Base-by-base conservation (phyloP, 2,113 vertebrate genomes). In the Oriolus oriolus region DNA sequence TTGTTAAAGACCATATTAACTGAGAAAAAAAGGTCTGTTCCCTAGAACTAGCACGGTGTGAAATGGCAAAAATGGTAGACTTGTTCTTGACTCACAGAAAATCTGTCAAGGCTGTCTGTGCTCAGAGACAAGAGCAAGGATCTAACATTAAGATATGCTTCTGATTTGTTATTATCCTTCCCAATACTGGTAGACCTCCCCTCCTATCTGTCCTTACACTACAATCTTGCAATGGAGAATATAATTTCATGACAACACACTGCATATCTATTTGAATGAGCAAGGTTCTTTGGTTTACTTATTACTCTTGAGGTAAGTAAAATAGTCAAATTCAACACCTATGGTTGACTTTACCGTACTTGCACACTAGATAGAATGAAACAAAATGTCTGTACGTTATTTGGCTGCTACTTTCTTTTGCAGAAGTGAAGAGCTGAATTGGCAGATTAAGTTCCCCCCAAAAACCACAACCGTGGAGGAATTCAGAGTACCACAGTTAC, bases 401-500 rank as follows among this genome's bases (percentile, higher is more conserved):
- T 8, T 24, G 11, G 15, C n/a, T 53, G 39, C 13, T 39, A 28
- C 11, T 82, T 70, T 45, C 16, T 8, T 80, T 28, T 41, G 13
- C 11, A 53, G 45, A 89, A 84, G 11, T 26, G 10, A 28, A 61
- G 13, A 44, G 37, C 8, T 66, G 17, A 50, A 78, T 74, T 12
- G 77, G 15, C 4, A 59, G 9, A 17, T n/a, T 13, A 57, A 4
- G 4, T 44, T 77, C 24, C 5, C 9, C 24, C 35, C 9, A 31
- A 84, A 84, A 82, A 33, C 0, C 21, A 6, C 8, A 70, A 23
- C 0, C 2, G 5, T 59, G 21, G 13, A 37, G 44, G 16, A 84
- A 52, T 74, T 50, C 23, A 45, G 75, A 85, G n/a, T 24, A 68
- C 14, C 3, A 9, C 59, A 30, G 30, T 70, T 54, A 35, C 15